phyloP scores from a whole-genome alignment of 2,888 invertebrate genomes.

The Erynnis tages region DNA sequence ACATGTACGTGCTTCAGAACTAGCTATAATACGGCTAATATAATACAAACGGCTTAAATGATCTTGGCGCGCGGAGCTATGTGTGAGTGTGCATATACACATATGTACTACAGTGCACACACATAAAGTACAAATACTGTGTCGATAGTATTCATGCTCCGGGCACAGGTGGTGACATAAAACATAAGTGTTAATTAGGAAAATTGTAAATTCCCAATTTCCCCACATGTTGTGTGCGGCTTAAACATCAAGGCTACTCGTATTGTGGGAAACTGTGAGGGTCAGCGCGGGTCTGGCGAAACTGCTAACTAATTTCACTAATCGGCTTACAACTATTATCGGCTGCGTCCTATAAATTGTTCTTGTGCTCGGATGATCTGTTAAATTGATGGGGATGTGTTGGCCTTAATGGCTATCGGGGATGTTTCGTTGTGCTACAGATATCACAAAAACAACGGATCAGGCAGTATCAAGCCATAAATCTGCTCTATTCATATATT shows the following conservation, averaged over 20 bases:
- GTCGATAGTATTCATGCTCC: too few relatives aligned
- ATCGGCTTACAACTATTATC: conserved; percentile 62
- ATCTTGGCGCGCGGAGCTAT: too few relatives aligned
- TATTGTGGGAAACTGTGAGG: conserved; percentile 1
- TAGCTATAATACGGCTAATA: too few relatives aligned
- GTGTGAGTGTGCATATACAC: too few relatives aligned
- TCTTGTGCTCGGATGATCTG: conserved; percentile 47
- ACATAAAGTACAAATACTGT: not conserved
- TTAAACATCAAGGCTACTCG: not conserved
- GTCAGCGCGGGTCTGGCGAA: conserved; percentile 11
- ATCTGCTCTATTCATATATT: too few relatives aligned
- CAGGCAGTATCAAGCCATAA: too few relatives aligned
- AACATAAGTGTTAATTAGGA: not conserved
- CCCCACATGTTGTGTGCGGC: not conserved
- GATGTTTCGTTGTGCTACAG: conserved; percentile 2
- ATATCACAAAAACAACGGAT: not conserved
- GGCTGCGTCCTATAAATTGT: conserved; percentile 50
- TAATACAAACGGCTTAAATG: too few relatives aligned
- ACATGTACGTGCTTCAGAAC: too few relatives aligned
- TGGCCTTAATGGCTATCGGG: conserved; percentile 1
- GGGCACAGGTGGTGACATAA: too few relatives aligned
- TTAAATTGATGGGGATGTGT: conserved; percentile 43
- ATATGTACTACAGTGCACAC: not conserved
- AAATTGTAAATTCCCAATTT: not conserved
- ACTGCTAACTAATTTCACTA: conserved; percentile 54